Conservation (phyloP, 2,888 invertebrate species). For the Aphrophora alni region DNA sequence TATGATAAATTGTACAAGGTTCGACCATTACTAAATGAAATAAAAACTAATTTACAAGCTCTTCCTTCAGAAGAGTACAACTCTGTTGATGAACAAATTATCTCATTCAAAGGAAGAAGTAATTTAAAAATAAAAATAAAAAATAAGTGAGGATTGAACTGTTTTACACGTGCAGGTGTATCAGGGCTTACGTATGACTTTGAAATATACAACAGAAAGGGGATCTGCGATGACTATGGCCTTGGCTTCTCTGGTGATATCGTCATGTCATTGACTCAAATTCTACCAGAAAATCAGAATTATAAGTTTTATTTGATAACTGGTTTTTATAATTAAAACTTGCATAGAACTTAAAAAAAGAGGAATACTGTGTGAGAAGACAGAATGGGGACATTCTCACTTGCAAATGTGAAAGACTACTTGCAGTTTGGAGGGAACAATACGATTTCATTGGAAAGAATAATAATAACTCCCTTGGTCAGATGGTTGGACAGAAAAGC, state of each 20-base stretch:
- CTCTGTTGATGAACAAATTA: slow-evolving; percentile 52
- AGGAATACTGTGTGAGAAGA: too few species aligned
- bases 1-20: slow-evolving; percentile 47
- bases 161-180: slow-evolving; percentile 35
- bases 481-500: too few species aligned
- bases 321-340: too few species aligned
- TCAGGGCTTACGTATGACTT: slow-evolving; percentile 51
- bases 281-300: slow-evolving; percentile 26
- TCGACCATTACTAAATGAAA: slow-evolving; percentile 42
- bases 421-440: too few species aligned
- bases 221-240: slow-evolving; percentile 44
- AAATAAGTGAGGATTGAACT: slow-evolving; percentile 41
- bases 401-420: too few species aligned
- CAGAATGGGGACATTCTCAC: too few species aligned
- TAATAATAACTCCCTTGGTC: too few species aligned
- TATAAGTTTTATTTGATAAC: too few species aligned
- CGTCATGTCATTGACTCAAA: slow-evolving; percentile 45
- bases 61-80: slow-evolving; percentile 49
- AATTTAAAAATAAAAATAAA: slow-evolving; percentile 40
- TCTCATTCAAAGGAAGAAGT: slow-evolving; percentile 51
- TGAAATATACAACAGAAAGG: slow-evolving; percentile 51
- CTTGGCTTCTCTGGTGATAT: slow-evolving; percentile 49
- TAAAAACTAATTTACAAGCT: slow-evolving; percentile 38
- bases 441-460: too few species aligned
- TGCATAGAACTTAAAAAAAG: too few species aligned